Evolutionary conservation across 2,113 vertebrate genomes (phyloP).

Genomic region (Guaruba guarouba): DNA sequence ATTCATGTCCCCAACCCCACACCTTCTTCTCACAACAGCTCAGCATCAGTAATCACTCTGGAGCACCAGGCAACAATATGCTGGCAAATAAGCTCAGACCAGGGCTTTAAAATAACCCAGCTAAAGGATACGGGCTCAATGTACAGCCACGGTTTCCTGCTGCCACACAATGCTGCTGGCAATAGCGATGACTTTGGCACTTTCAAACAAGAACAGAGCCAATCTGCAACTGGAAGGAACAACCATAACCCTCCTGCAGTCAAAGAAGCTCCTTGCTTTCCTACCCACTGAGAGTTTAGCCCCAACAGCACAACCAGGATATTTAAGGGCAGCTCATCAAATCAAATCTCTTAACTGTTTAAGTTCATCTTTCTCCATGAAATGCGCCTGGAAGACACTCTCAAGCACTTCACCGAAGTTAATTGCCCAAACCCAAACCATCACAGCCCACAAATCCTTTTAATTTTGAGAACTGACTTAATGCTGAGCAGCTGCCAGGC

Average conservation of each 20-base stretch:
- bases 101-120: neutral
- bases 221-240: neutral
- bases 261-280: neutral
- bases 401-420: neutral
- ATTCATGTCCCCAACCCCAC: neutral
- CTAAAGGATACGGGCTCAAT: rapidly evolving
- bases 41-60: neutral
- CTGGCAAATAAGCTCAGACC: neutral
- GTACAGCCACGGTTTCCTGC: neutral
- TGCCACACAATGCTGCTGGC: neutral
- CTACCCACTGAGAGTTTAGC: neutral
- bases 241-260: neutral
- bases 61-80: neutral
- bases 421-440: neutral
- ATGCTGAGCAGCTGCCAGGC: constrained; percentile 44
- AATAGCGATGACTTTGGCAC: neutral
- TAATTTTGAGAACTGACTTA: neutral
- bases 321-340: neutral
- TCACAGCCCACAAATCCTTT: constrained; percentile 44
- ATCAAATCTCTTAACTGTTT: neutral
- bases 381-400: constrained; percentile 26
- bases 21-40: neutral
- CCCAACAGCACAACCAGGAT: neutral
- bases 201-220: neutral
- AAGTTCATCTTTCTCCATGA: neutral